Percentiles rank a stretch among this genome's conserved stretches.
Evolutionary conservation across 2,797 vertebrate genomes (phyloP).

Genomic region (Antennarius maculatus): DNA sequence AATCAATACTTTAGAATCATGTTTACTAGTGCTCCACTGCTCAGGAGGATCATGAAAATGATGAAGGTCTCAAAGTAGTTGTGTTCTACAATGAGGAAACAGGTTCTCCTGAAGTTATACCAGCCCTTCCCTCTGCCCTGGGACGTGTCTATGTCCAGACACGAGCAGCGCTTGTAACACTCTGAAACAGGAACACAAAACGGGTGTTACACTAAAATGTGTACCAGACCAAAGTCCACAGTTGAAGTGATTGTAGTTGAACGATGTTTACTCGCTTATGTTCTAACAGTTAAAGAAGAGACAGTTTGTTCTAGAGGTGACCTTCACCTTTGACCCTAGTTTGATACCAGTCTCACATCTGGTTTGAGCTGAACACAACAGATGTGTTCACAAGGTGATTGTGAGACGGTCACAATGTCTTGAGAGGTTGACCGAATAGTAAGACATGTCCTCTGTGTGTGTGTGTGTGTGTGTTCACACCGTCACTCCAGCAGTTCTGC

Average conservation of each 20-base stretch:
- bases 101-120: constrained; percentile 89
- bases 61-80: constrained; percentile 97
- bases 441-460: background rate
- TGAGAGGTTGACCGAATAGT: background rate
- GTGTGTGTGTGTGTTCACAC: constrained; percentile 38
- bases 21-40: constrained; percentile 92
- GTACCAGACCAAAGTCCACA: background rate
- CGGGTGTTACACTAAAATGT: background rate
- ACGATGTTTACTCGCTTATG: too few species aligned
- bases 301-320: too few species aligned
- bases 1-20: background rate
- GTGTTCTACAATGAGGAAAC: constrained; percentile 92
- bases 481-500: constrained; percentile 84
- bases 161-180: constrained; percentile 87
- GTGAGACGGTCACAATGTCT: too few species aligned
- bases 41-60: constrained; percentile 97
- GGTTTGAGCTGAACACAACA: too few species aligned
- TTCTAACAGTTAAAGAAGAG: too few species aligned
- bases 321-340: too few species aligned
- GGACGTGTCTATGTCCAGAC: constrained; percentile 85
- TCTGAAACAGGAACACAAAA: constrained; percentile 67
- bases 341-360: too few species aligned
- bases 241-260: too few species aligned
- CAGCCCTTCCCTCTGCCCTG: constrained; percentile 83
- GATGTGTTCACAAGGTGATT: too few species aligned